Percentiles rank a stretch among this genome's conserved stretches.
phyloP scores from a whole-genome alignment of 1,140 invertebrate species.

The Monomorium pharaonis region DNA sequence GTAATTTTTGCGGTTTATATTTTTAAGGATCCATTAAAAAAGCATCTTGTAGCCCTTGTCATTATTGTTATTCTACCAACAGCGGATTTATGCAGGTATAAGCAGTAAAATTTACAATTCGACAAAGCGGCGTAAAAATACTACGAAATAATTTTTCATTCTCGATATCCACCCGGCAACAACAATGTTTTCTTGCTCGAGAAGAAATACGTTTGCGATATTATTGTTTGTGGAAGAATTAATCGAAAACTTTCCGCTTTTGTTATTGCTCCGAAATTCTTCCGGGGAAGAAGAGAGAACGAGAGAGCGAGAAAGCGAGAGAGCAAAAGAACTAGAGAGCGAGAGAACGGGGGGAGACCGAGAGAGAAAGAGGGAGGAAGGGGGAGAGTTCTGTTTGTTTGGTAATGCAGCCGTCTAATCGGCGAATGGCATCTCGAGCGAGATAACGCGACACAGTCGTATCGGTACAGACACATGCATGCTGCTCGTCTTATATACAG shows the following conservation, averaged over 20 bases:
- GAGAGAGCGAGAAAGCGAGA: background rate
- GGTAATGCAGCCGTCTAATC: constrained; percentile 9
- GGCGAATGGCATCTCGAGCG: background rate
- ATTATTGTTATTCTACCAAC: background rate
- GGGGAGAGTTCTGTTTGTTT: background rate
- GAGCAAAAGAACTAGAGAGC: too few species aligned
- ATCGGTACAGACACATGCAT: background rate
- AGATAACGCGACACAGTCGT: constrained; percentile 1
- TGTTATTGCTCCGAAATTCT: background rate
- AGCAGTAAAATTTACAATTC: background rate
- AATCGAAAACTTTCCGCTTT: constrained; percentile 1
- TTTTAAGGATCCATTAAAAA: background rate
- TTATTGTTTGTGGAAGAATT: constrained; percentile 21
- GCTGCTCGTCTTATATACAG: background rate
- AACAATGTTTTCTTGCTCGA: background rate
- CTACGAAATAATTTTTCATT: background rate
- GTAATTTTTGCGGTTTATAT: background rate
- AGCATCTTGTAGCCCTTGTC: background rate
- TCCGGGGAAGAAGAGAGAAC: background rate
- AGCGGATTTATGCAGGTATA: background rate
- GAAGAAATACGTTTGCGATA: background rate
- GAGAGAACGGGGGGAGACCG: too few species aligned
- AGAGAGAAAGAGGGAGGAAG: background rate
- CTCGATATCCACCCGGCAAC: too few species aligned
- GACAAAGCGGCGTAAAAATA: background rate